These are phyloP conservation scores for Oscheius sp. DNA, from an alignment of 2,888 invertebrate genomes.

Conservation along the genomic window DNA sequence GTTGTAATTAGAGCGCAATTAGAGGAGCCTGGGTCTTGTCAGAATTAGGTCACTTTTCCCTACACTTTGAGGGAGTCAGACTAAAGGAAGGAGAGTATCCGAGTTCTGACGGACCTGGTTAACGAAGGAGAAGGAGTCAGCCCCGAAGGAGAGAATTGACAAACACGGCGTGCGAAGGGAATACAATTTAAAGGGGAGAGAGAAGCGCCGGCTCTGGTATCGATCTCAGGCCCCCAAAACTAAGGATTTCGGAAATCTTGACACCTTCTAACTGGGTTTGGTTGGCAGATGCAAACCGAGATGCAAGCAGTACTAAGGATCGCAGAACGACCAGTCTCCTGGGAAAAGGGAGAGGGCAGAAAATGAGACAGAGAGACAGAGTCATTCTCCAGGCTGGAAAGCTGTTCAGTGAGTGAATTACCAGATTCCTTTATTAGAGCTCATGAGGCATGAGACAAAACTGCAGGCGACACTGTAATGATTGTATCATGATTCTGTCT, in stretches of 20 bases:
- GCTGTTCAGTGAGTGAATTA: no score
- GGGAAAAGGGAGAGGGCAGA: no score
- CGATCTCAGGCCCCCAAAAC: constrained; percentile 13
- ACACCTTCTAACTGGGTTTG: not conserved
- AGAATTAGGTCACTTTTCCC: not conserved
- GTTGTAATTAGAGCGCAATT: constrained; percentile 9
- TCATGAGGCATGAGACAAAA: no score
- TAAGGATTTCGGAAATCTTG: constrained; percentile 23
- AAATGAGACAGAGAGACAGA: no score
- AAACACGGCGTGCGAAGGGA: constrained; percentile 35
- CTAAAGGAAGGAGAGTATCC: not conserved
- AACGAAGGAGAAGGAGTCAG: constrained; percentile 24
- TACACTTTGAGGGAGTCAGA: not conserved
- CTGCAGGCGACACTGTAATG: no score
- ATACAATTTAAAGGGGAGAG: constrained; percentile 26
- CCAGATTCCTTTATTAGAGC: no score
- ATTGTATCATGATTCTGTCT: no score
- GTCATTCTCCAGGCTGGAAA: no score
- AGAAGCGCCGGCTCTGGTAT: constrained; percentile 23
- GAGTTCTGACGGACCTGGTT: not conserved
- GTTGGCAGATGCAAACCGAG: not conserved
- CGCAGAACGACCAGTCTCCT: no score
- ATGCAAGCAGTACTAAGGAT: no score
- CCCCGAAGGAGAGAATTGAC: constrained; percentile 21
- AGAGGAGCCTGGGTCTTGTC: constrained; percentile 78